phyloP scores from a whole-genome alignment of 2,113 vertebrate species.

The Salvelinus sp. region DNA sequence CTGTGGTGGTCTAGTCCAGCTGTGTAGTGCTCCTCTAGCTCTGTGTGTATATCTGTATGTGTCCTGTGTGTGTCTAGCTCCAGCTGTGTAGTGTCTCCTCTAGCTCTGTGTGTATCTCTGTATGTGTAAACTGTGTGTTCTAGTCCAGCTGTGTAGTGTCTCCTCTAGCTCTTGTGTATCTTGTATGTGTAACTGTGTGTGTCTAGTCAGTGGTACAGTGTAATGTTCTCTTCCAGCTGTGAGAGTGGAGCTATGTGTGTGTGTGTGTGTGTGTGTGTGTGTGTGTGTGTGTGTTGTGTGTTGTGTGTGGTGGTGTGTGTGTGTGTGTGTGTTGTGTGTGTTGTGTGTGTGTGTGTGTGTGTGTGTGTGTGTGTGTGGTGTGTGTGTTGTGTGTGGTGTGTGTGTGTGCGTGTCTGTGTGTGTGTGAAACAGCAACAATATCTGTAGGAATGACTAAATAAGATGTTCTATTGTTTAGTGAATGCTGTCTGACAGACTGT shows the following conservation, averaged over 20 bases:
- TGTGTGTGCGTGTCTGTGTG: not conserved
- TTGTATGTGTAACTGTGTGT: conserved; percentile 4
- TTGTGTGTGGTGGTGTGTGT: conserved; percentile 12
- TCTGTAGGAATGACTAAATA: conserved; percentile 40
- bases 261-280: no score
- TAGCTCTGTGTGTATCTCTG: no score
- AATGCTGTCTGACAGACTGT: conserved; percentile 57
- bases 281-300: no score
- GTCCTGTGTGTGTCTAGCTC: no score
- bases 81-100: not conserved
- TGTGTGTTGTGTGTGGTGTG: not conserved
- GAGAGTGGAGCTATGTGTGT: not conserved
- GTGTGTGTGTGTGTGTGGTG: conserved; percentile 18
- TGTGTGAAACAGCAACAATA: not conserved
- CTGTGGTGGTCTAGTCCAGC: no score
- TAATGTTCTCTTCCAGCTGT: not conserved
- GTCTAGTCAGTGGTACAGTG: not conserved
- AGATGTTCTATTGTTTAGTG: conserved; percentile 49
- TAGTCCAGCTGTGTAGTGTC: no score
- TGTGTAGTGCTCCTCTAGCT: no score
- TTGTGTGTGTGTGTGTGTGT: conserved; percentile 8
- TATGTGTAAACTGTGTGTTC: no score
- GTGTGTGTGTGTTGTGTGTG: conserved; percentile 1
- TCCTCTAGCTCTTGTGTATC: not conserved
- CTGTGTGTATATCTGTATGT: no score